Conservation (phyloP, 2,888 invertebrate genomes). For the Oligia latruncula region DNA sequence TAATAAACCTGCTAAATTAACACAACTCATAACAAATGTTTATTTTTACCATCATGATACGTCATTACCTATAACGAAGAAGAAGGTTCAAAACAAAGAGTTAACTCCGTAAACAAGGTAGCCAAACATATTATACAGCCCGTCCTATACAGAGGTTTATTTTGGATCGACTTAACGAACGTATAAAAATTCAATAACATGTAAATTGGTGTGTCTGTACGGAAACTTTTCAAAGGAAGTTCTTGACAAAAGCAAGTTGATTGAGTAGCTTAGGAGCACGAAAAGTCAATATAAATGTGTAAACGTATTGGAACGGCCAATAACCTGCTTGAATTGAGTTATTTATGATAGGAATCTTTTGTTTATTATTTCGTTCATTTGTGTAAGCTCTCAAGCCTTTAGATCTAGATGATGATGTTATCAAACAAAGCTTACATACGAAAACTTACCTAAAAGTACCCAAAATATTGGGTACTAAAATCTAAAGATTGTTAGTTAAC, state of each 20-base stretch:
- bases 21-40: constrained; percentile 20
- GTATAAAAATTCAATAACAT: constrained; percentile 90
- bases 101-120: constrained; percentile 47
- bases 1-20: constrained; percentile 12
- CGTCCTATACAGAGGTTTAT: constrained; percentile 48
- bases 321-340: constrained; percentile 32
- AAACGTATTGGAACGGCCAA: constrained; percentile 56
- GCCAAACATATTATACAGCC: constrained; percentile 53
- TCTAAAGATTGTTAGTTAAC: background rate
- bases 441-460: background rate
- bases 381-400: background rate
- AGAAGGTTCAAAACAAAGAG: constrained; percentile 35
- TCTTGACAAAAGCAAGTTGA: constrained; percentile 83
- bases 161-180: constrained; percentile 82
- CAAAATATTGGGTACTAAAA: background rate
- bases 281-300: constrained; percentile 62
- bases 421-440: background rate
- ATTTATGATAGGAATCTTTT: constrained; percentile 32
- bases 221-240: constrained; percentile 84
- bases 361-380: background rate
- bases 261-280: constrained; percentile 74
- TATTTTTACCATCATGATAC: constrained; percentile 36
- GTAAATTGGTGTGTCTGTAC: constrained; percentile 86
- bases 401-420: background rate
- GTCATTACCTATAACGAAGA: constrained; percentile 33